Conservation (phyloP, 2,888 invertebrate genomes). For the Lasioglossum malachurum region DNA sequence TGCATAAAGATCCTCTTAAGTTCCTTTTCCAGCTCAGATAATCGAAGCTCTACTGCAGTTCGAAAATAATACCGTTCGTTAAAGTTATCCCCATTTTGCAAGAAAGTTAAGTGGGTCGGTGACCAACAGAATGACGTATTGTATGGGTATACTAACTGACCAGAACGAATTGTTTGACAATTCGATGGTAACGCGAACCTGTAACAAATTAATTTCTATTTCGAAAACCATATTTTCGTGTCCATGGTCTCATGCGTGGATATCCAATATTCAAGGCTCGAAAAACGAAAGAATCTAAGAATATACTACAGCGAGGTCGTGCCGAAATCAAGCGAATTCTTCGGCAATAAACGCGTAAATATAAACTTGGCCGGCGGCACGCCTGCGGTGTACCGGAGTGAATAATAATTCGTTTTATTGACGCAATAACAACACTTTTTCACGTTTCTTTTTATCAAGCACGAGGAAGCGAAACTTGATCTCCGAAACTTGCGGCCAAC, state of each 20-base stretch:
- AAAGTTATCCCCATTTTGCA: background rate
- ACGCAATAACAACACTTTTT: slow-evolving; percentile 47
- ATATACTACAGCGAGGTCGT: slow-evolving; percentile 60
- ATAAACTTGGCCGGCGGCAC: slow-evolving; percentile 74
- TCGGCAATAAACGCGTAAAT: slow-evolving; percentile 75
- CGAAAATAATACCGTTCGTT: background rate
- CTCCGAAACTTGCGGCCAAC: slow-evolving; percentile 38
- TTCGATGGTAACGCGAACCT: background rate
- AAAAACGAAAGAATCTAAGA: slow-evolving; percentile 62
- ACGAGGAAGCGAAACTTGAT: slow-evolving; percentile 36
- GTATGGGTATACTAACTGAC: background rate
- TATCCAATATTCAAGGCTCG: slow-evolving; percentile 49
- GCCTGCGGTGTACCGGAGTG: slow-evolving; percentile 24
- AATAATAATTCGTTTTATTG: slow-evolving; percentile 62
- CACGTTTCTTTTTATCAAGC: slow-evolving; percentile 41
- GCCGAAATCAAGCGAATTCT: slow-evolving; percentile 57
- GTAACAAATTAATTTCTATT: slow-evolving; percentile 20
- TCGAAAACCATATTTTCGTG: slow-evolving; percentile 34
- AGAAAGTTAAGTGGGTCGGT: background rate
- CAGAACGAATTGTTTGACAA: background rate
- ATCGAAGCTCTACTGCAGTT: too few species aligned
- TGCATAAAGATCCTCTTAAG: too few species aligned
- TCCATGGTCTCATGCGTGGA: slow-evolving; percentile 41
- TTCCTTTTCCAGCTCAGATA: too few species aligned
- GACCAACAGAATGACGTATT: background rate